Evolutionary conservation across 2,113 vertebrate genomes (phyloP).

Genomic region (Caranx melampygus): DNA sequence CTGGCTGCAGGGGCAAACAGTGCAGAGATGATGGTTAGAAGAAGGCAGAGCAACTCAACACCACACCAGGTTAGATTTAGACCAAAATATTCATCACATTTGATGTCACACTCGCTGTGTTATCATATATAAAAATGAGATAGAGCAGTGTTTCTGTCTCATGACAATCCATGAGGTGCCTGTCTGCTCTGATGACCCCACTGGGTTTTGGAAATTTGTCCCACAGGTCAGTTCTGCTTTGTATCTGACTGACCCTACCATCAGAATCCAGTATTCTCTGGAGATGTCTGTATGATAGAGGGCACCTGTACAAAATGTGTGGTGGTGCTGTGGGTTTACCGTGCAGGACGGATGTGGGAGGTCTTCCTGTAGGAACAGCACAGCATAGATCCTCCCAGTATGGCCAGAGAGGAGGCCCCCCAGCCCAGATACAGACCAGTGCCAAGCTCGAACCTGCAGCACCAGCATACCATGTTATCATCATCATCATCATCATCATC

Average conservation of each 20-base stretch:
- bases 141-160: no score
- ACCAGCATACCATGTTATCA: not conserved
- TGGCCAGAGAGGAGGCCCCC: constrained; percentile 81
- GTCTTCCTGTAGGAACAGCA: constrained; percentile 83
- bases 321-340: constrained; percentile 50
- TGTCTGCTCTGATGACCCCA: no score
- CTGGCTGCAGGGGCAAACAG: constrained; percentile 52
- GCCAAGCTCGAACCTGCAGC: constrained; percentile 89
- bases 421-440: constrained; percentile 89
- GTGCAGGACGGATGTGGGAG: not conserved
- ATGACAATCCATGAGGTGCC: no score
- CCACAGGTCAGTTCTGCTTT: no score
- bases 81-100: no score
- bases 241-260: no score
- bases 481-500: not conserved
- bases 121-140: no score
- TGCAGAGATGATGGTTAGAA: not conserved
- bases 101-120: no score
- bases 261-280: no score
- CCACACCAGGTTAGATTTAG: no score
- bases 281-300: not conserved
- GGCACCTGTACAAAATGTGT: not conserved
- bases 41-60: no score
- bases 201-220: no score
- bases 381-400: constrained; percentile 86